Conservation (phyloP, 2,797 vertebrate species). For the Octomys mimax region DNA sequence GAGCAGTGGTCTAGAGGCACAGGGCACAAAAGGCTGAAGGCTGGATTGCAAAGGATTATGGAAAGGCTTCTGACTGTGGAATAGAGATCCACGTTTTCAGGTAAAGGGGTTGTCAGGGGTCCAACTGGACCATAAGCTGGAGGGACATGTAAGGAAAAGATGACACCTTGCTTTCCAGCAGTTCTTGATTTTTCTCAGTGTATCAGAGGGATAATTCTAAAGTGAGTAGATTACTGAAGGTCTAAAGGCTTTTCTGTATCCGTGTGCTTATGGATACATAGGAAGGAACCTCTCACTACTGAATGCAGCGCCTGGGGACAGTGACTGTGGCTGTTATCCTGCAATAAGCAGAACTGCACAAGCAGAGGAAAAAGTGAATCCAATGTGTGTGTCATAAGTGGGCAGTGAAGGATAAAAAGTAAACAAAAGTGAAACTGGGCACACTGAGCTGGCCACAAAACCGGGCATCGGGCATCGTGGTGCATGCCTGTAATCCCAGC, state of each 20-base stretch:
- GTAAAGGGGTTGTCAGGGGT: not conserved
- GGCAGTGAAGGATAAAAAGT: not conserved
- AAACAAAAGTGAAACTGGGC: not conserved
- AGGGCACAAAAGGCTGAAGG: not conserved
- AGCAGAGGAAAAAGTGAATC: not conserved
- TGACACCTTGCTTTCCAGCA: not conserved
- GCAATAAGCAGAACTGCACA: not conserved
- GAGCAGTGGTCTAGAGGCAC: not conserved
- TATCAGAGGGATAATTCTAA: not conserved
- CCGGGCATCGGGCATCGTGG: too few relatives aligned
- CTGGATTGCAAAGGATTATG: not conserved
- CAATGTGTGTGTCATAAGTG: not conserved
- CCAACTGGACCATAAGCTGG: too few relatives aligned
- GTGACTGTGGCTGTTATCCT: not conserved
- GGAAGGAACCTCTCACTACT: not conserved
- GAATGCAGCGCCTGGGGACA: not conserved
- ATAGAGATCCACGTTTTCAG: not conserved
- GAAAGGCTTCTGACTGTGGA: not conserved
- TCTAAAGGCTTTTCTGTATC: not conserved
- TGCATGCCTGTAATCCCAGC: too few relatives aligned
- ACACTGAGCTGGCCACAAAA: too few relatives aligned
- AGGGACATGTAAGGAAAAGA: not conserved
- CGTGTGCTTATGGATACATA: not conserved
- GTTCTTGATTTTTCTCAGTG: not conserved
- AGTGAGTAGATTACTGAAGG: not conserved